Percentiles rank a stretch among this genome's conserved stretches.
Conservation (phyloP, 2,113 vertebrate genomes). For the Coptodon rendalli region DNA sequence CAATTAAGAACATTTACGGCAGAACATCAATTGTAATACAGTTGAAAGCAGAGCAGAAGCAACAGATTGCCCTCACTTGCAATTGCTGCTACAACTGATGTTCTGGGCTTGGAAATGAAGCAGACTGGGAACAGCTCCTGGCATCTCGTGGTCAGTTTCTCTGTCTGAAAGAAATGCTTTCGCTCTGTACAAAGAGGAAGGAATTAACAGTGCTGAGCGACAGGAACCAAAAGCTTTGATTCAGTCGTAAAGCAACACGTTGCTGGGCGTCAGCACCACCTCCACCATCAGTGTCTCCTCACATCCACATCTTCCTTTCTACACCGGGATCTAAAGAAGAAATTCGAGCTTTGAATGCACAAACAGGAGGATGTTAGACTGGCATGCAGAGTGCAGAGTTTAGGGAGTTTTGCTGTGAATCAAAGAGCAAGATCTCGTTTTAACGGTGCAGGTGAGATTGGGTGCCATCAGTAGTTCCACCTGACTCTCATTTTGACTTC, state of each 20-base stretch:
- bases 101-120: not conserved
- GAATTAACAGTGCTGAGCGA: not conserved
- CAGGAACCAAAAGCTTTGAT: not conserved
- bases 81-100: conserved; percentile 18
- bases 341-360: not conserved
- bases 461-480: not conserved
- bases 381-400: conserved; percentile 12
- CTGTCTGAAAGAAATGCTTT: not conserved
- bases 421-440: not conserved
- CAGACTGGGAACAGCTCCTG: not conserved
- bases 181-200: not conserved
- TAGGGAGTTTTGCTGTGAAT: not conserved
- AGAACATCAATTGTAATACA: not conserved
- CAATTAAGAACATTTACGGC: not conserved
- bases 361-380: not conserved
- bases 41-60: conserved; percentile 4
- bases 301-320: not conserved
- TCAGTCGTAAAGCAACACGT: not conserved
- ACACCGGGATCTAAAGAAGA: not conserved
- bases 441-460: not conserved
- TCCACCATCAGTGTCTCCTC: not conserved
- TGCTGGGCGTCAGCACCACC: conserved; percentile 15
- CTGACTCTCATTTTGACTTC: not conserved
- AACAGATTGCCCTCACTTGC: conserved; percentile 51
- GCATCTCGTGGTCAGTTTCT: not conserved